These are phyloP conservation scores for Acanthisitta chloris DNA, from an alignment of 2,113 vertebrate species.

Conservation along the genomic window DNA sequence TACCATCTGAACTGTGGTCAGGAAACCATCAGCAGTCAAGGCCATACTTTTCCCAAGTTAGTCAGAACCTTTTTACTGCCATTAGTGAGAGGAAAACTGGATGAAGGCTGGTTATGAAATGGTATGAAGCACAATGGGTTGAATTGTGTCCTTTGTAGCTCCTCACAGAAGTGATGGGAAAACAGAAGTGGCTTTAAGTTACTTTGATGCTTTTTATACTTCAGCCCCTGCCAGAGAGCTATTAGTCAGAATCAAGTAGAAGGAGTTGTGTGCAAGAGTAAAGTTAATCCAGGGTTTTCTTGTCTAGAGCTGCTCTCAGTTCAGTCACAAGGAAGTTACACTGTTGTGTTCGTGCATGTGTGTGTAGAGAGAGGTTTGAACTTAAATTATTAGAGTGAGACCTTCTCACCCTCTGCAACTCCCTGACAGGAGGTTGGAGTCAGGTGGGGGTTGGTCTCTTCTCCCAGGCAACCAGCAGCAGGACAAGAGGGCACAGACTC, in stretches of 20 bases:
- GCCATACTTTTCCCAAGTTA: neutral
- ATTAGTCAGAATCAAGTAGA: neutral
- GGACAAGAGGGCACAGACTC: too few relatives aligned
- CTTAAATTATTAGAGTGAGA: neutral
- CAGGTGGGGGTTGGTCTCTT: too few relatives aligned
- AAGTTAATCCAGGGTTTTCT: neutral
- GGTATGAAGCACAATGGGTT: slow-evolving; percentile 18
- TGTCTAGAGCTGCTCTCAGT: neutral
- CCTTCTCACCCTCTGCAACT: too few relatives aligned
- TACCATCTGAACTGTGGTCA: neutral
- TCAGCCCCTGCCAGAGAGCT: neutral
- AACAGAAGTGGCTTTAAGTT: slow-evolving; percentile 31
- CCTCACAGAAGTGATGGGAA: neutral
- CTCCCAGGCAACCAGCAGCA: too few relatives aligned
- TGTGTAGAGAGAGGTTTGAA: neutral
- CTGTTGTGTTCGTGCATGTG: neutral
- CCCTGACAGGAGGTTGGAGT: too few relatives aligned
- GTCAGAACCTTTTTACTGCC: neutral
- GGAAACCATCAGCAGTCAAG: slow-evolving; percentile 10
- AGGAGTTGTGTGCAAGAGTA: neutral
- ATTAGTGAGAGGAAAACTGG: neutral
- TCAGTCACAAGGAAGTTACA: neutral
- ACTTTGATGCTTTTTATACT: slow-evolving; percentile 2
- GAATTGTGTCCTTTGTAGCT: neutral
- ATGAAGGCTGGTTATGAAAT: neutral